Evolutionary conservation across 2,797 vertebrate genomes (phyloP).

Genomic region (Bradypodion pumilum): DNA sequence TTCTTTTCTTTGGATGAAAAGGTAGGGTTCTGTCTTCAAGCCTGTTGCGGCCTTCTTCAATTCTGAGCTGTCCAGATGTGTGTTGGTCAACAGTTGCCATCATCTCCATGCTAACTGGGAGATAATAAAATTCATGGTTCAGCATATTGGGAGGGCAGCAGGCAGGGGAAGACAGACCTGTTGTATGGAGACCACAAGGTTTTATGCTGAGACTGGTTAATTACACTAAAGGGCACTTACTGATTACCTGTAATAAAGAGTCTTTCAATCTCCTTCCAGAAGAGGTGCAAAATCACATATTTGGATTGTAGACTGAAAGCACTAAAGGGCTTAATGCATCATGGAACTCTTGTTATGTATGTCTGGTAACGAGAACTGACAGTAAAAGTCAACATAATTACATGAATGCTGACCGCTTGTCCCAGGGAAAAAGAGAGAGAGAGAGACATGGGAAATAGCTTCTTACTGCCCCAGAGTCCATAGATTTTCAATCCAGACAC

Average conservation of each 20-base stretch:
- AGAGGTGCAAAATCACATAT: not conserved
- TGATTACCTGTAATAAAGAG: not conserved
- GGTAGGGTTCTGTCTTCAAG: not conserved
- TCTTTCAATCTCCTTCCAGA: not conserved
- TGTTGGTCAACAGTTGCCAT: not conserved
- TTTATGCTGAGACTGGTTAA: not conserved
- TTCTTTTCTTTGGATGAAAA: not conserved
- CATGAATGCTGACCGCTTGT: not conserved
- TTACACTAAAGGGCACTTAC: constrained; percentile 8
- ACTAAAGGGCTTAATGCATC: not conserved
- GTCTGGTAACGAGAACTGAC: not conserved
- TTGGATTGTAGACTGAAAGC: not conserved
- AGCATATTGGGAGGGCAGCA: not conserved
- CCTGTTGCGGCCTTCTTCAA: not conserved
- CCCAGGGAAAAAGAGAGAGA: not conserved
- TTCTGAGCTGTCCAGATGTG: not conserved
- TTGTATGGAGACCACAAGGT: not conserved
- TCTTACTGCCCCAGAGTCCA: not conserved
- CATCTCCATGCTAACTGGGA: not conserved
- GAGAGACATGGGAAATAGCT: not conserved
- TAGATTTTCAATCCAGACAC: not conserved
- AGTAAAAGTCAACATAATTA: not conserved
- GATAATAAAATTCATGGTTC: not conserved
- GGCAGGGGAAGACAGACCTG: not conserved
- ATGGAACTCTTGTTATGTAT: not conserved